Percentiles rank a stretch among this genome's conserved stretches.
phyloP scores from a whole-genome alignment of 2,113 vertebrate species.

The Xerus inauris region DNA sequence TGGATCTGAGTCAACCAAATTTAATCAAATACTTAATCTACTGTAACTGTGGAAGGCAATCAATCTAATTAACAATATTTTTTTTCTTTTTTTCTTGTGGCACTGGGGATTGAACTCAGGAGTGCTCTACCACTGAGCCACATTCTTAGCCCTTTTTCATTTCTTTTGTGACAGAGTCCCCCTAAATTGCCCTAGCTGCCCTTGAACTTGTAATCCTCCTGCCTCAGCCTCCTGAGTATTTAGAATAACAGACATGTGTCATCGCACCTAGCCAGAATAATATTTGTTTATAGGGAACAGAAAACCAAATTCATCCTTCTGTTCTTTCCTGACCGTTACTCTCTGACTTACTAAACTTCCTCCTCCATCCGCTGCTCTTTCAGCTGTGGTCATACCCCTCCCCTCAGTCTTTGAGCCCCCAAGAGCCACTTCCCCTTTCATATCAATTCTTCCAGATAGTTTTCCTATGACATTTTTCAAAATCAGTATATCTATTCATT shows the following conservation, averaged over 20 bases:
- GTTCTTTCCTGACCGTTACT: not conserved
- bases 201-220: no score
- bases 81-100: no score
- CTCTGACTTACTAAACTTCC: not conserved
- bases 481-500: not conserved
- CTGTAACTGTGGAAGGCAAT: not conserved
- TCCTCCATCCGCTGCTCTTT: not conserved
- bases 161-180: no score
- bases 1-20: not conserved
- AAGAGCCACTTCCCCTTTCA: slow-evolving; percentile 3
- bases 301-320: not conserved
- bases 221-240: no score
- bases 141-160: no score
- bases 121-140: no score
- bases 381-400: not conserved
- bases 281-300: not conserved
- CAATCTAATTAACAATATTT: slow-evolving; percentile 2
- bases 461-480: slow-evolving; percentile 12
- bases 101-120: no score
- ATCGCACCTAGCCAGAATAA: not conserved
- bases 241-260: not conserved
- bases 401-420: not conserved
- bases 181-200: not conserved
- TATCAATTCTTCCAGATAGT: not conserved
- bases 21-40: not conserved